Evolutionary conservation across 2,888 invertebrate species (phyloP).

Genomic region (Blastobasis adustella): DNA sequence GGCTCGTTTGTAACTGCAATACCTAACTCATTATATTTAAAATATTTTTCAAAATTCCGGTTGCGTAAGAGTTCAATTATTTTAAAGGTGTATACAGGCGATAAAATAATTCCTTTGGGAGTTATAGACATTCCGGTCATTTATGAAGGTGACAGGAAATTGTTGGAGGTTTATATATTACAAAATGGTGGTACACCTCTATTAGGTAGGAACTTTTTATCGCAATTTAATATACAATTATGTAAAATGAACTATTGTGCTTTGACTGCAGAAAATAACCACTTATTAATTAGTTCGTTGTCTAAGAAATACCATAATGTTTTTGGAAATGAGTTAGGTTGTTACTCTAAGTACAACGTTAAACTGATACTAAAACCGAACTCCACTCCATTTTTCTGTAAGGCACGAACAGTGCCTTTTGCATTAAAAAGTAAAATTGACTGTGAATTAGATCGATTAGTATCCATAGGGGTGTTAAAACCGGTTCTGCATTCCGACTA

Average conservation of each 20-base stretch:
- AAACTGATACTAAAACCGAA: background rate
- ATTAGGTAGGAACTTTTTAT: background rate
- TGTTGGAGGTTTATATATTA: background rate
- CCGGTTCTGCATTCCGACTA: no score
- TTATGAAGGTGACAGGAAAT: background rate
- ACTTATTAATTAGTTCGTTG: background rate
- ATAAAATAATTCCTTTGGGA: background rate
- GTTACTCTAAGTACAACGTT: background rate
- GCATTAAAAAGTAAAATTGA: background rate
- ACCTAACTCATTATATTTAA: background rate
- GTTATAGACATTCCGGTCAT: background rate
- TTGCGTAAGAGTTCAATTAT: background rate
- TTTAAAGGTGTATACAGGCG: background rate
- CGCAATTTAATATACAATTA: background rate
- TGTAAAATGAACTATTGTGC: no score
- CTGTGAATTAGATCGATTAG: background rate
- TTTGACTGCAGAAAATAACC: background rate
- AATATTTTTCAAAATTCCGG: background rate
- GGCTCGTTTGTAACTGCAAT: slow-evolving; percentile 1
- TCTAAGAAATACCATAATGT: background rate
- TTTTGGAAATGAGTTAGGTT: background rate
- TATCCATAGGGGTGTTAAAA: background rate
- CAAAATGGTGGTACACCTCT: background rate
- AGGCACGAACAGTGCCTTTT: background rate
- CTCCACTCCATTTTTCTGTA: background rate